Evolutionary conservation across 2,797 vertebrate species (phyloP).

Genomic region (Sebastes hopkinsi): DNA sequence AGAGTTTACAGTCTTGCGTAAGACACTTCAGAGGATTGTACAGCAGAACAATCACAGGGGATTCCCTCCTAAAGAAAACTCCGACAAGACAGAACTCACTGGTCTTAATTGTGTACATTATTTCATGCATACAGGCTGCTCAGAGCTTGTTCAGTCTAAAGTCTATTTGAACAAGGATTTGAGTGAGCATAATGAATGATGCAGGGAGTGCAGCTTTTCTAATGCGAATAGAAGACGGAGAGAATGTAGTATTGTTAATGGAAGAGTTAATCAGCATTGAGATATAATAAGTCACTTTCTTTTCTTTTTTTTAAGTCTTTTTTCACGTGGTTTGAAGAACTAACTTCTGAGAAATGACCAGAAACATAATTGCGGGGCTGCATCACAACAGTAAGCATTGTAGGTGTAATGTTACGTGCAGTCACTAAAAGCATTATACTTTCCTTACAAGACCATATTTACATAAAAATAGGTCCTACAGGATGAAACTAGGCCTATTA

Average conservation of each 20-base stretch:
- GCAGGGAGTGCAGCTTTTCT: conserved; percentile 58
- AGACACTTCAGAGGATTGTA: conserved; percentile 45
- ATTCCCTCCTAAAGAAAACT: conserved; percentile 80
- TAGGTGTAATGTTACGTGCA: not conserved
- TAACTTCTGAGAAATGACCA: conserved; percentile 14
- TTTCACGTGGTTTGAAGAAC: conserved; percentile 22
- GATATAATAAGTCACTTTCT: conserved; percentile 25
- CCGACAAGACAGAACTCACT: conserved; percentile 74
- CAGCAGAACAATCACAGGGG: conserved; percentile 68
- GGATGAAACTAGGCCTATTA: not conserved
- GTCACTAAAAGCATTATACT: not conserved
- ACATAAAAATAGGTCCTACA: not conserved
- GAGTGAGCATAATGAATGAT: conserved; percentile 68
- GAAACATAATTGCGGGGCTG: not conserved
- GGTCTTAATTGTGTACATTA: conserved; percentile 65
- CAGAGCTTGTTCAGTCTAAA: conserved; percentile 64
- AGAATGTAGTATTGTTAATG: conserved; percentile 42
- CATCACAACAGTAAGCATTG: not conserved
- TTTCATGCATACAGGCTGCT: conserved; percentile 64
- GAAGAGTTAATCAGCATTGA: conserved; percentile 41
- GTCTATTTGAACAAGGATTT: conserved; percentile 82
- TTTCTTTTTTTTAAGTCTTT: not conserved
- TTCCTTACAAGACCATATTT: not conserved
- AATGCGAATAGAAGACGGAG: conserved; percentile 57
- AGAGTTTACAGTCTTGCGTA: conserved; percentile 36